These are phyloP conservation scores for Agrochola litura DNA, from an alignment of 2,888 invertebrate genomes.

Conservation along the genomic window DNA sequence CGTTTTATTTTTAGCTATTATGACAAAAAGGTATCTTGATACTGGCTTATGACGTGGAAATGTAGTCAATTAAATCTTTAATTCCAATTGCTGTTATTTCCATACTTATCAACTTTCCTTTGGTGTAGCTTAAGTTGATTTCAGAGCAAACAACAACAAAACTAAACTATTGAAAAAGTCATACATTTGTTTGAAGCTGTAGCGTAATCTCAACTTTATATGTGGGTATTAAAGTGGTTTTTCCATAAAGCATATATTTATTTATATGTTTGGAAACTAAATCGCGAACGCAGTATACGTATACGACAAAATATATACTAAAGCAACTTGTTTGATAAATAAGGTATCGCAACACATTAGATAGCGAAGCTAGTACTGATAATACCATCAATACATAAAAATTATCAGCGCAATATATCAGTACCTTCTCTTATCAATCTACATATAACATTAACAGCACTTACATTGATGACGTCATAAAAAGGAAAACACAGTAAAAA, in stretches of 20 bases:
- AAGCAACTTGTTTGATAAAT: not conserved
- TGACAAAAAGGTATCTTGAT: not conserved
- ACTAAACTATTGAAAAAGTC: not conserved
- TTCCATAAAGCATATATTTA: not conserved
- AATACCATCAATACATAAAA: not conserved
- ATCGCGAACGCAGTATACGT: not conserved
- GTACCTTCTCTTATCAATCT: conserved; percentile 21
- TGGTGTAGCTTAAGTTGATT: not conserved
- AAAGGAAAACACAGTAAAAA: not conserved
- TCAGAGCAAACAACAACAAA: not conserved
- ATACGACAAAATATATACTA: not conserved
- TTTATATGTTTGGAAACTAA: not conserved
- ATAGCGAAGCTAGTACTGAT: conserved; percentile 15
- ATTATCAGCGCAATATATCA: conserved; percentile 18
- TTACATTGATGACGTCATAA: not conserved
- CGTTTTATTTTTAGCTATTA: not conserved
- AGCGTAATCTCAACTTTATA: not conserved
- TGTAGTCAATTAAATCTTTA: not conserved
- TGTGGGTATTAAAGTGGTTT: not conserved
- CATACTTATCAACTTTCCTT: not conserved
- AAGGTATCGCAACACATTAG: not conserved
- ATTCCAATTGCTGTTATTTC: not conserved
- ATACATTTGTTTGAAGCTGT: not conserved
- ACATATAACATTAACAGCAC: not conserved
- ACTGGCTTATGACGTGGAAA: not conserved